Base-by-base conservation (phyloP, 1,140 invertebrate species). In the Pogonognathellus flavescens region DNA sequence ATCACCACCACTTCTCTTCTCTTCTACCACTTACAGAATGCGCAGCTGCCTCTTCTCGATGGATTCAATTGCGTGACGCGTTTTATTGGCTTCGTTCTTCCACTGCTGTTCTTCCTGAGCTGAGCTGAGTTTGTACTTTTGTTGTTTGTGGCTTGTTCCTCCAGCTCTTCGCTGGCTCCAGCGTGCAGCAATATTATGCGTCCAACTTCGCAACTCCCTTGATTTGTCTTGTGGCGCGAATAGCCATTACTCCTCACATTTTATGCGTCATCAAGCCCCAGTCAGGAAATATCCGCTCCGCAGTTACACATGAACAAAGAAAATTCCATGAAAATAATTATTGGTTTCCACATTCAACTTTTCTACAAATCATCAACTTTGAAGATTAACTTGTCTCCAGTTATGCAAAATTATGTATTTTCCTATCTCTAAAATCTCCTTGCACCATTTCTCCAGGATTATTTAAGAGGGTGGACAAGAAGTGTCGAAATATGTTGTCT, bases 211-310 rank as follows among this genome's bases (percentile, higher is more conserved):
- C n/a, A n/a, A 66, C 62, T 66, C 22, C 62, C 62, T 66, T 20
- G 20, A 25, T 60, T 66, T 66, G 62, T 66, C 62, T 20, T 31
- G 25, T 66, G 25, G 62, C 62, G 62, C 62, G 13, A 4, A 31
- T 66, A 66, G 62, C 62, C 62, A 66, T 25, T 66, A 25, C 20
- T 66, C 62, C 62, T 25, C 60, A 25, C 22, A 13, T 20, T 66
- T 14, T 14, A 8, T 66, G 20, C 62, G 62, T 66, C 62, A 66
- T 25, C 13, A 25, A 22, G 14, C 4, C 22, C 22, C 25, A 14
- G 25, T 20, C 62, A 66, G 14, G 62, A 66, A 66, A 66, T 66
- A 66, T 66, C 18, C 62, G 22, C 62, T 25, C 62, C 25, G 20
- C 20, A 66, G 22, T 9, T 25, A 9, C 0, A 11, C 4, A 25